Evolutionary conservation across 2,888 invertebrate species (phyloP).

Genomic region (Coecobrya sp.): DNA sequence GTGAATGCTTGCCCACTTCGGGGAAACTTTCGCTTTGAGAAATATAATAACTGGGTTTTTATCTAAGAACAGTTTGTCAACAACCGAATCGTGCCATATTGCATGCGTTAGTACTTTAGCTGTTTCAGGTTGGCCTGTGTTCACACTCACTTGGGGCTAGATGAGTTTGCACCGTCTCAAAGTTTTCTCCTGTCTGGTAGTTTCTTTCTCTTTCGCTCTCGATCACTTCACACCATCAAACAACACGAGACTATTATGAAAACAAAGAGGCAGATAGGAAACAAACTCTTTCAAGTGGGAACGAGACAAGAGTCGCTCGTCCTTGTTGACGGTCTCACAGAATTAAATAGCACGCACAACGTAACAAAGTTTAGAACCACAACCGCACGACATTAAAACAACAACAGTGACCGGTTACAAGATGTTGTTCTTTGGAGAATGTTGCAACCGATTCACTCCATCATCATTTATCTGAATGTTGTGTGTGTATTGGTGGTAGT

Average conservation of each 20-base stretch:
- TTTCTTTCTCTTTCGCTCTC: constrained; percentile 3
- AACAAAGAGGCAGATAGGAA: constrained; percentile 36
- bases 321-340: constrained; percentile 19
- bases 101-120: background rate
- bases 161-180: constrained; percentile 40
- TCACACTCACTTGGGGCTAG: constrained; percentile 60
- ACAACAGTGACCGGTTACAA: background rate
- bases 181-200: background rate
- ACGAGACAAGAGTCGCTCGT: constrained; percentile 42
- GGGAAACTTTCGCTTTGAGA: background rate
- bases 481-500: background rate
- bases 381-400: background rate
- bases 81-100: constrained; percentile 17
- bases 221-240: constrained; percentile 19
- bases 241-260: constrained; percentile 39
- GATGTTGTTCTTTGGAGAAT: background rate
- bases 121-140: constrained; percentile 36
- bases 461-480: background rate
- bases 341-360: constrained; percentile 35
- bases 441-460: constrained; percentile 7
- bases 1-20: background rate
- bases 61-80: background rate
- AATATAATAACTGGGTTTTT: background rate
- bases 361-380: constrained; percentile 15
- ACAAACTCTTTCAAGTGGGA: constrained; percentile 53